Conservation (phyloP, 2,888 invertebrate genomes). For the Aphrophora alni region DNA sequence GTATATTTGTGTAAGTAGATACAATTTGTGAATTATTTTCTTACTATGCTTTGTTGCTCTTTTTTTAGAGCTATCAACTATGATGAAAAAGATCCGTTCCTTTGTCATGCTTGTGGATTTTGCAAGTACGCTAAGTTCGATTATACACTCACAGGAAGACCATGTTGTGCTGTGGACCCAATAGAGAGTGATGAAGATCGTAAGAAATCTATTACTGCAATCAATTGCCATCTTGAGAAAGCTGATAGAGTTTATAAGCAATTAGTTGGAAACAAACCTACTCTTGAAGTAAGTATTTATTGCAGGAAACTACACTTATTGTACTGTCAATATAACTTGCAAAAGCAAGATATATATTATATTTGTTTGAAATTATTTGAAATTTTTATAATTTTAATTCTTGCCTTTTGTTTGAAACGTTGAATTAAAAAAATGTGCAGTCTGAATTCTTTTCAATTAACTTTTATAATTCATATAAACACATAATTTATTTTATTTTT, state of each 20-base stretch:
- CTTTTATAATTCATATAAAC: too few species aligned
- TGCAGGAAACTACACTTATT: too few species aligned
- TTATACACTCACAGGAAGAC: constrained; percentile 87
- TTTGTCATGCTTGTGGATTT: constrained; percentile 98
- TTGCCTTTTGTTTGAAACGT: too few species aligned
- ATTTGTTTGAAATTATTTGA: constrained; percentile 6
- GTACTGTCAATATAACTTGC: neutral
- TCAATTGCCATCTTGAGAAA: constrained; percentile 89
- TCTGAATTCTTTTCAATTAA: too few species aligned
- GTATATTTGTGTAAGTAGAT: too few species aligned
- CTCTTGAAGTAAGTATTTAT: constrained; percentile 70
- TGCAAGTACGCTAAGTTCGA: constrained; percentile 99
- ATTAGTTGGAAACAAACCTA: constrained; percentile 87
- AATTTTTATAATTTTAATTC: constrained; percentile 17
- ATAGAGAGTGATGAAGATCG: constrained; percentile 97
- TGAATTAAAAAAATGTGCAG: too few species aligned
- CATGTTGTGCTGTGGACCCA: constrained; percentile 96
- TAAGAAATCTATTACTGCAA: constrained; percentile 91
- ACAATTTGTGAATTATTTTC: too few species aligned
- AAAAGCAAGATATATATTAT: neutral
- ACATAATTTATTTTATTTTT: too few species aligned
- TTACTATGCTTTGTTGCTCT: constrained; percentile 16
- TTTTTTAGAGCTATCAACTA: constrained; percentile 82
- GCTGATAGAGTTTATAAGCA: constrained; percentile 94
- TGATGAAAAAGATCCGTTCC: constrained; percentile 86